phyloP scores from a whole-genome alignment of 2,113 vertebrate species.

The Cyprinodon variegatus region DNA sequence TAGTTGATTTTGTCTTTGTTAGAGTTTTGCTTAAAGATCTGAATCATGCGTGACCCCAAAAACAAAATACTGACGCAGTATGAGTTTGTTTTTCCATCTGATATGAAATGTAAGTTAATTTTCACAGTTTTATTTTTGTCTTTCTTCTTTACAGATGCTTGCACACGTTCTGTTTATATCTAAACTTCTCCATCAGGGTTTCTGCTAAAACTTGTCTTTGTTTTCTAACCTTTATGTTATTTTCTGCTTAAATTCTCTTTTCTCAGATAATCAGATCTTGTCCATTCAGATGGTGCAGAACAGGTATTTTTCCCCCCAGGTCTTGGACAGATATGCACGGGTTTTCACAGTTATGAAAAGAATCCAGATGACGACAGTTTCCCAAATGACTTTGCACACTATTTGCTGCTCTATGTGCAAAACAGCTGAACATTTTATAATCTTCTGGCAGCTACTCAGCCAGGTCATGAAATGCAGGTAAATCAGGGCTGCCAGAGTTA shows the following conservation, averaged over 20 bases:
- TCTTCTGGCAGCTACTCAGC: conserved; percentile 6
- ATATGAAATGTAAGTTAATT: background rate
- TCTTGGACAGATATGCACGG: background rate
- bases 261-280: background rate
- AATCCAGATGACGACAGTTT: background rate
- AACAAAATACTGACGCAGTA: background rate
- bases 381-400: background rate
- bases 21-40: background rate
- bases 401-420: background rate
- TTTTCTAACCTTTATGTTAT: background rate
- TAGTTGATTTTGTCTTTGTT: too few relatives aligned
- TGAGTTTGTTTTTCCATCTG: background rate
- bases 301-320: background rate
- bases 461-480: conserved; percentile 4
- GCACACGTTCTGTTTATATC: background rate
- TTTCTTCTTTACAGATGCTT: background rate
- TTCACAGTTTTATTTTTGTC: background rate
- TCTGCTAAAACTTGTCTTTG: background rate
- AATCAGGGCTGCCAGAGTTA: conserved; percentile 20
- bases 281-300: background rate
- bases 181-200: background rate
- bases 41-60: background rate
- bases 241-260: background rate
- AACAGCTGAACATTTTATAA: conserved; percentile 13
- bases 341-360: background rate